Evolutionary conservation across 2,113 vertebrate genomes (phyloP).

Genomic region (Euleptes europaea): DNA sequence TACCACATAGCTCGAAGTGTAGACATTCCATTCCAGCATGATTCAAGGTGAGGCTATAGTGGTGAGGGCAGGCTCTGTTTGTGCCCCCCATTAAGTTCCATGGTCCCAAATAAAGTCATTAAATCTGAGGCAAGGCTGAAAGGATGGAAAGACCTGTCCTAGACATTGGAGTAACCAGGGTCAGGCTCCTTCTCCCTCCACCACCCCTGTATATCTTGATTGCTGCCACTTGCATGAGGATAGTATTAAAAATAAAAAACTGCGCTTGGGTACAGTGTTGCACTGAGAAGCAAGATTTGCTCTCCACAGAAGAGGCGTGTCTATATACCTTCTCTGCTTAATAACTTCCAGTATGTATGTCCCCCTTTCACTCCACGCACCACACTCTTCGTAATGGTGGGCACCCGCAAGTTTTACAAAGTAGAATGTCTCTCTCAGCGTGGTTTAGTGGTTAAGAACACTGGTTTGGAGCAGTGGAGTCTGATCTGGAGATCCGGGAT

Average conservation of each 20-base stretch:
- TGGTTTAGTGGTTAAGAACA: too few relatives aligned
- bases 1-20: neutral
- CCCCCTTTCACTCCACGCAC: neutral
- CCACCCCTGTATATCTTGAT: neutral
- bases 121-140: neutral
- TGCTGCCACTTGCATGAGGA: neutral
- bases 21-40: neutral
- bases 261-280: neutral
- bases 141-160: too few relatives aligned
- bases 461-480: too few relatives aligned
- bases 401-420: too few relatives aligned
- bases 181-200: neutral
- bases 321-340: neutral
- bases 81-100: too few relatives aligned
- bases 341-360: neutral
- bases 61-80: neutral
- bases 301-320: neutral
- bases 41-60: too few relatives aligned
- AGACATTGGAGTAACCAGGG: neutral
- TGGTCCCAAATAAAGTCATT: neutral
- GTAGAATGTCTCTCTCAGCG: too few relatives aligned
- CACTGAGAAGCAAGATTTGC: neutral
- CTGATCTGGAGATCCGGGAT: too few relatives aligned
- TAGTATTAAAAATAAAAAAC: neutral
- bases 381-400: too few relatives aligned